Evolutionary conservation across 2,113 vertebrate genomes (phyloP), one percentile per base, ranked within the genome.

Genomic region (Alligator mississippiensis): DNA sequence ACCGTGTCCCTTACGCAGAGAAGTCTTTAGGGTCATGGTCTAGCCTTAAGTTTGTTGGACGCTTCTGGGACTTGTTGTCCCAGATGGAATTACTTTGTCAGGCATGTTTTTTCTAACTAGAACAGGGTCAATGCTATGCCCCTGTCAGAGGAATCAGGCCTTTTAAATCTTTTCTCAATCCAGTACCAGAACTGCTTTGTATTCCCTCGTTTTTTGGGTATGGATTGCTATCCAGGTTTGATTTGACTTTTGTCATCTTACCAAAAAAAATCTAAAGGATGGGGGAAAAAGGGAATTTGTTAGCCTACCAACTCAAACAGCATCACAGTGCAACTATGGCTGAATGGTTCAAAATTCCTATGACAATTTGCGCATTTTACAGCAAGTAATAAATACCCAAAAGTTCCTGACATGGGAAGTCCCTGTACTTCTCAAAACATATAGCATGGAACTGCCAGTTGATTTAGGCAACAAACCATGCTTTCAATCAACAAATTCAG

Each of bases 371-470:
- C 47, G 34, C 95, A 90, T 89, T 30, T 1, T 90, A 94, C 80
- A 93, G 55, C 63, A 78, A 75, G 0, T 70, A 88, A 80, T 89
- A 75, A 92, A 61, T 0, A 4, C 75, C 84, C 87, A 7, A 13
- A 55, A 47, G 30, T 59, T 95, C 95, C 91, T 90, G 94, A 0
- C 34, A 61, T 77, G 75, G 88, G 95, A 63, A 38, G 95, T 95
- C 96, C 90, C 95, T 77, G 30, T 54, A 80, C 91, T 96, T 58
- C 94, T 93, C 55, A 34, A 64, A 97, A 92, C 95, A 93, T 95
- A 93, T 92, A 95, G 95, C 59, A 72, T n/a, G 87, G 84, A 90
- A 93, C 27, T 28, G 47, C 87, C 80, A 66, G 90, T 94, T 92
- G 88, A 87, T 93, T 93, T 95, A 87, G 86, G 82, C 82, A 89